phyloP scores from a whole-genome alignment of 2,797 vertebrate genomes.

The Acestrorhynchus altus region DNA sequence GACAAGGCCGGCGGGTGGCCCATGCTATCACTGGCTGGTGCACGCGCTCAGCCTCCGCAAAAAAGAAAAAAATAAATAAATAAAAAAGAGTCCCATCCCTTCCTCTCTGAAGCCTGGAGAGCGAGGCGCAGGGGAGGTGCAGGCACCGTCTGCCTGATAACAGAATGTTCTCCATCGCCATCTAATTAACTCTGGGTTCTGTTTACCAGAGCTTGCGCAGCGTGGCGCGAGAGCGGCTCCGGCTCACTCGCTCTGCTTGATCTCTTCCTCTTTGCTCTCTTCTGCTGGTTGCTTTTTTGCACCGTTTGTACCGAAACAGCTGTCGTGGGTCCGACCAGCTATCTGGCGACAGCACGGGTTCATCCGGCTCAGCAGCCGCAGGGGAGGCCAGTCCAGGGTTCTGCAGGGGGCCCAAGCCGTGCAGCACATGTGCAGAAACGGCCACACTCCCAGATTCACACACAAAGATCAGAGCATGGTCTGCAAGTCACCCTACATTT shows the following conservation, averaged over 20 bases:
- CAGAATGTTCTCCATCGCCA: conserved; percentile 35
- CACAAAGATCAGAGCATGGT: background rate
- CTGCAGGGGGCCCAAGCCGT: background rate
- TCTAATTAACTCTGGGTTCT: conserved; percentile 56
- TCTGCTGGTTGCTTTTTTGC: background rate
- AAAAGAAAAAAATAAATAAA: background rate
- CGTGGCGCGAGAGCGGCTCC: conserved; percentile 13
- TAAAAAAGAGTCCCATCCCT: conserved; percentile 11
- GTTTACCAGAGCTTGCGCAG: conserved; percentile 44
- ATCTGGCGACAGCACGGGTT: conserved; percentile 23
- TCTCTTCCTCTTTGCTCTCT: background rate
- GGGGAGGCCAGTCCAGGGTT: background rate
- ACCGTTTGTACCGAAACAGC: background rate
- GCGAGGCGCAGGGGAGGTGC: conserved; percentile 19
- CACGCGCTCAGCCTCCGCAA: conserved; percentile 3
- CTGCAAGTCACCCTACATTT: background rate
- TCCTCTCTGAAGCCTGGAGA: conserved; percentile 43
- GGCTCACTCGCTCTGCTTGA: conserved; percentile 5
- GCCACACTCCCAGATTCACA: background rate
- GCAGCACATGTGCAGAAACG: background rate
- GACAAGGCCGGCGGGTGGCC: conserved; percentile 55
- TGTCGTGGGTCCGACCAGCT: background rate
- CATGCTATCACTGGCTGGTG: conserved; percentile 35
- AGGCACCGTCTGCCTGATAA: conserved; percentile 47
- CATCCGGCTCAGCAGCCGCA: background rate